Conservation (phyloP, 92 coral and sea anemone species). For the Phenganax subtilis region DNA sequence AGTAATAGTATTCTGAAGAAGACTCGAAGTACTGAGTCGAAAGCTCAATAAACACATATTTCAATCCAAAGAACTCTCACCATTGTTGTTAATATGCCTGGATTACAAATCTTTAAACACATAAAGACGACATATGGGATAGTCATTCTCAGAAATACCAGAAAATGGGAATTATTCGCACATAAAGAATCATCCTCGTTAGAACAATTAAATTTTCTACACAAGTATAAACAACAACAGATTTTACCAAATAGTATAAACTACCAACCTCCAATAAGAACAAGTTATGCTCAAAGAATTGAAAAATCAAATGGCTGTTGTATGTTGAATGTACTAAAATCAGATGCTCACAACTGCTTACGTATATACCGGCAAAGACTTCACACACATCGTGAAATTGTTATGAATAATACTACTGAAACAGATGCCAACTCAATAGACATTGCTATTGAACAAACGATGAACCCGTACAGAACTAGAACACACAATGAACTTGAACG, state of each 20-base stretch:
- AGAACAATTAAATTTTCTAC: constrained; percentile 11
- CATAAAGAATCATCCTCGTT: background rate
- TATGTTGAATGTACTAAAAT: constrained; percentile 11
- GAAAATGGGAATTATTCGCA: constrained; percentile 29
- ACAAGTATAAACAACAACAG: constrained; percentile 6
- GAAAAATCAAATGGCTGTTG: constrained; percentile 1
- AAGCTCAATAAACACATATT: too few relatives aligned
- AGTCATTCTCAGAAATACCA: background rate
- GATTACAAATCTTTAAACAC: too few relatives aligned
- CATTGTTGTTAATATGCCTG: too few relatives aligned
- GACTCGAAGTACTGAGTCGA: too few relatives aligned
- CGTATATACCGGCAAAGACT: background rate
- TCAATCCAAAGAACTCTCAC: too few relatives aligned
- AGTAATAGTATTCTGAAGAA: too few relatives aligned
- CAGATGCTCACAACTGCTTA: constrained; percentile 9
- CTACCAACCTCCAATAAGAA: constrained; percentile 27
- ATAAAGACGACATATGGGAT: background rate
- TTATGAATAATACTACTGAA: background rate
- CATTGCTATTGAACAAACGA: background rate
- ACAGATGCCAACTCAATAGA: background rate
- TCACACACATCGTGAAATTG: background rate
- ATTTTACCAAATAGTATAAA: constrained; percentile 12
- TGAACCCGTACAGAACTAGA: background rate
- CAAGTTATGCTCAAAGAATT: background rate
- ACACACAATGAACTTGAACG: background rate